These are phyloP conservation scores for Drosophila formosana DNA, from an alignment of 2,888 invertebrate species.

Conservation along the genomic window DNA sequence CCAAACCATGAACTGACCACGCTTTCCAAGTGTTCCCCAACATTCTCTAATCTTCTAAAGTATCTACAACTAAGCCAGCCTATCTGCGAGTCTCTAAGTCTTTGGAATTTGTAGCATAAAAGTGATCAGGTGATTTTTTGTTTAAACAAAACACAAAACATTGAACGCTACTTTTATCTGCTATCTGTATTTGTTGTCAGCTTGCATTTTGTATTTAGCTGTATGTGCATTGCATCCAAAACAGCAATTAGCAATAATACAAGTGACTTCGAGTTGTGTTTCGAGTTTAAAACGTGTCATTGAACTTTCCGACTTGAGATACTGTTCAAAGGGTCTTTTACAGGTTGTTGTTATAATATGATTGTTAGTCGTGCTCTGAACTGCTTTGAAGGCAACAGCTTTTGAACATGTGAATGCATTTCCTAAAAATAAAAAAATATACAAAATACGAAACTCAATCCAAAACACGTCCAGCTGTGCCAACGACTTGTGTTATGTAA, in stretches of 20 bases:
- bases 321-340: slow-evolving; percentile 12
- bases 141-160: slow-evolving; percentile 15
- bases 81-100: slow-evolving; percentile 16
- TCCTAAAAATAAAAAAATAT: slow-evolving; percentile 8
- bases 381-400: slow-evolving; percentile 9
- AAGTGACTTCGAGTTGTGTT: slow-evolving; percentile 21
- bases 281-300: slow-evolving; percentile 39
- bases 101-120: slow-evolving; percentile 25
- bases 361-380: slow-evolving; percentile 8
- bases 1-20: background rate
- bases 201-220: slow-evolving; percentile 15
- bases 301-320: slow-evolving; percentile 31
- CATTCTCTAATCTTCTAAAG: slow-evolving; percentile 16
- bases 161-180: background rate
- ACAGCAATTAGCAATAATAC: slow-evolving; percentile 32
- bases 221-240: slow-evolving; percentile 30
- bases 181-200: slow-evolving; percentile 1
- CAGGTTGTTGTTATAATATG: slow-evolving; percentile 14
- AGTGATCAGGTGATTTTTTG: slow-evolving; percentile 36
- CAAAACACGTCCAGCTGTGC: slow-evolving; percentile 14
- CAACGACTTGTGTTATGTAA: slow-evolving; percentile 5
- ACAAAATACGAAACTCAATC: background rate
- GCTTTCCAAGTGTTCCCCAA: background rate
- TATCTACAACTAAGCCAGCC: slow-evolving; percentile 16
- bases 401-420: slow-evolving; percentile 12